Evolutionary conservation across 2,888 invertebrate species (phyloP).

Genomic region (Athalia rosae): DNA sequence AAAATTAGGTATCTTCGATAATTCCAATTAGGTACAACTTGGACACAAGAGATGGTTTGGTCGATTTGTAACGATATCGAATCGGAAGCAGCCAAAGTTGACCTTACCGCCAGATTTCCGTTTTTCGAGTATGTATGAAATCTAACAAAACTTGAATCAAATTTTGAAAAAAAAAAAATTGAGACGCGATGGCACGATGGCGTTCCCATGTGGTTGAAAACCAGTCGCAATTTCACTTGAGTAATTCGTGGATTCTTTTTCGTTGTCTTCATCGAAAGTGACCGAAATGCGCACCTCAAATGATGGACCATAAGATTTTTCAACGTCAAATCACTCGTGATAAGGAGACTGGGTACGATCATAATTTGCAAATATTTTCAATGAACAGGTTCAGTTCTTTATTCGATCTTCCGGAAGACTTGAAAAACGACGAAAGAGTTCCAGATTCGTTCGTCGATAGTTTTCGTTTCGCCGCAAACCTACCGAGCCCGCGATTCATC

Average conservation of each 20-base stretch:
- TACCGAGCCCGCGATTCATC: constrained; percentile 77
- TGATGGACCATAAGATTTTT: no score
- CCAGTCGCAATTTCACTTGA: no score
- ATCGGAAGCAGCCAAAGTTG: constrained; percentile 76
- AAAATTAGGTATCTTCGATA: constrained; percentile 22
- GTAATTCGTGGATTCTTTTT: no score
- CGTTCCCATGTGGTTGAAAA: no score
- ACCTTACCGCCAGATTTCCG: constrained; percentile 79
- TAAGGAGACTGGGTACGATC: no score
- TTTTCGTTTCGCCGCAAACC: constrained; percentile 67
- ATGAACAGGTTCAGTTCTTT: no score
- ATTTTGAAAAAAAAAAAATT: no score
- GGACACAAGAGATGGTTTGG: constrained; percentile 87
- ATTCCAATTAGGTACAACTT: constrained; percentile 80
- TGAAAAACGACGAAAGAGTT: constrained; percentile 15
- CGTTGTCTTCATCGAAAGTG: no score
- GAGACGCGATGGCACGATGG: no score
- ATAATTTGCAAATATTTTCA: no score
- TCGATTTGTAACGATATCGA: constrained; percentile 80
- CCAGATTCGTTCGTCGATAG: constrained; percentile 61
- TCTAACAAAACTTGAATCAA: background rate
- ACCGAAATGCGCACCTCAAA: no score
- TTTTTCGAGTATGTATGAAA: constrained; percentile 73
- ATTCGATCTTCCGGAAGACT: constrained; percentile 51
- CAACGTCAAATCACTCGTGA: no score